Base-by-base conservation (phyloP, 2,888 invertebrate genomes). In the Prostheceraeus crozeri region DNA sequence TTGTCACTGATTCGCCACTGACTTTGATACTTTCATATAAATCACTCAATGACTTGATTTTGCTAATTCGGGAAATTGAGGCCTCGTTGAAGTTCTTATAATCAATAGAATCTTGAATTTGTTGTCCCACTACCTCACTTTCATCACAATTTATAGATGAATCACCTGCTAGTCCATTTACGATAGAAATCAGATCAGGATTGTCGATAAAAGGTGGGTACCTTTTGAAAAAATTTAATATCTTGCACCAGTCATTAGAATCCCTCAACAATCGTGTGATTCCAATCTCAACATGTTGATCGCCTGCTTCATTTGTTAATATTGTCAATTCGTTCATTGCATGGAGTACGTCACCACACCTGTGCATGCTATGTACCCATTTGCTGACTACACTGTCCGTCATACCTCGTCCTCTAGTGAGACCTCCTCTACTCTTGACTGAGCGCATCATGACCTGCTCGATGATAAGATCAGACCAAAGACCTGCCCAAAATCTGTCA, bases 1-100 rank as follows among this genome's bases (percentile, higher is more conserved):
- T 48, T 25, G 48, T 48, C 48, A 48, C 23, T 25, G 27, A 25
- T 48, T 48, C 48, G n/a, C n/a, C n/a, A n/a, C n/a, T n/a, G n/a
- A n/a, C n/a, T n/a, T n/a, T n/a, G n/a, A n/a, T n/a, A n/a, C n/a
- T n/a, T n/a, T n/a, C n/a, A n/a, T n/a, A n/a, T n/a, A n/a, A n/a
- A n/a, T n/a, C n/a, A n/a, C n/a, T n/a, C n/a, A n/a, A n/a, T n/a
- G n/a, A n/a, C n/a, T n/a, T n/a, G n/a, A n/a, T n/a, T n/a, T n/a
- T n/a, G n/a, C n/a, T n/a, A n/a, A n/a, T n/a, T n/a, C n/a, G n/a
- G n/a, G n/a, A n/a, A n/a, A n/a, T n/a, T n/a, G n/a, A n/a, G n/a
- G n/a, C n/a, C n/a, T n/a, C n/a, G n/a, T n/a, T n/a, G n/a, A n/a
- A n/a, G n/a, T n/a, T n/a, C n/a, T n/a, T n/a, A n/a, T n/a, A n/a